A percentile compares a stretch with the other conserved stretches of the same genome.
Conservation (phyloP, 2,797 vertebrate genomes). For the Lacerta agilis region DNA sequence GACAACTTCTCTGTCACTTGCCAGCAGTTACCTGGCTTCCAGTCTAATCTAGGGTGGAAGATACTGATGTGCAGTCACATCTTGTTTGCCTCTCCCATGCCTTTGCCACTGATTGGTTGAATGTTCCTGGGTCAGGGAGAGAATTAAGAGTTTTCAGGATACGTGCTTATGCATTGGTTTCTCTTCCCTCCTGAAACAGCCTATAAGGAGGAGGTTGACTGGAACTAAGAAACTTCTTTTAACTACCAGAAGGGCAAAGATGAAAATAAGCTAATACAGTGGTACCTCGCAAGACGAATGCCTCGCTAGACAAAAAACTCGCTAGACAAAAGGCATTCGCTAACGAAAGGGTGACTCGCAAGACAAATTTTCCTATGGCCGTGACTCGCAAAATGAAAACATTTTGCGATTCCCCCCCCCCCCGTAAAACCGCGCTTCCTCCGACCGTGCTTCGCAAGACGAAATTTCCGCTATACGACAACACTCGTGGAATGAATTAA, state of each 20-base stretch:
- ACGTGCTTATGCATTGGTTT: background rate
- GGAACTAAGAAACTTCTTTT: background rate
- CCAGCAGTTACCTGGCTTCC: background rate
- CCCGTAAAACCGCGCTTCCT: no score
- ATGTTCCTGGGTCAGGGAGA: background rate
- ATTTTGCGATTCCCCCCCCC: no score
- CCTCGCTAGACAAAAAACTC: no score
- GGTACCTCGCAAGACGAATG: no score
- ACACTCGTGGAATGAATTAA: no score
- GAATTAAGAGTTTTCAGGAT: background rate
- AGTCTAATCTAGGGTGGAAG: background rate
- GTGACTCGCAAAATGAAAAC: no score
- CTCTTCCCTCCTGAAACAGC: background rate
- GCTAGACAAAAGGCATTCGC: no score
- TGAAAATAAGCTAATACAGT: background rate
- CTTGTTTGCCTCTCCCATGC: background rate
- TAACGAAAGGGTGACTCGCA: no score
- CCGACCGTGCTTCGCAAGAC: no score
- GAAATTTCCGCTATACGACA: no score
- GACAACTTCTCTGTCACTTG: background rate
- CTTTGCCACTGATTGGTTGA: background rate
- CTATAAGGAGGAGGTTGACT: background rate
- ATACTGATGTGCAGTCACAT: background rate
- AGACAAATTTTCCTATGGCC: no score
- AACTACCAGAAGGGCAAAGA: background rate